Conservation (phyloP, 2,888 invertebrate species). For the Mactromeris polynyma region DNA sequence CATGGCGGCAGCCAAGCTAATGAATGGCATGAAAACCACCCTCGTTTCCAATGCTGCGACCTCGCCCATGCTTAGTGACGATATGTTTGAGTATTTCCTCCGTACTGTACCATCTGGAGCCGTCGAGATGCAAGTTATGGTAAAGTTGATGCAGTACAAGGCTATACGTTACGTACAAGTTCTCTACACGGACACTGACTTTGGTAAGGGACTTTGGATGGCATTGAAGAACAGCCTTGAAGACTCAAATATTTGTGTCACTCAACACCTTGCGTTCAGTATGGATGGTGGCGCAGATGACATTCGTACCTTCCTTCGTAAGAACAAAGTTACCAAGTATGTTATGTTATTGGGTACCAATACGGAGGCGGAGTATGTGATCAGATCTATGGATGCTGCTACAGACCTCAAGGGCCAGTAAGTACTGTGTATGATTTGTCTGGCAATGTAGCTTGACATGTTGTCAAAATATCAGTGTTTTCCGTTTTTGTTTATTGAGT, state of each 20-base stretch:
- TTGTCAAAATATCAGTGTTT: too few species aligned
- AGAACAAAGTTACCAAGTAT: constrained; percentile 48
- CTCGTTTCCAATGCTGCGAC: constrained; percentile 86
- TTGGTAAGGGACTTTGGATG: constrained; percentile 60
- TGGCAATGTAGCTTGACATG: too few species aligned
- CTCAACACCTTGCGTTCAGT: constrained; percentile 53
- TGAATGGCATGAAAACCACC: constrained; percentile 89
- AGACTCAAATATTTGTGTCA: constrained; percentile 70
- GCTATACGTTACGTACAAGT: constrained; percentile 71
- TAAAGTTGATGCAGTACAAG: constrained; percentile 55
- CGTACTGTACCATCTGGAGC: constrained; percentile 78
- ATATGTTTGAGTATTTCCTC: constrained; percentile 75
- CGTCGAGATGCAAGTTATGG: constrained; percentile 78
- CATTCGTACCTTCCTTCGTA: constrained; percentile 25
- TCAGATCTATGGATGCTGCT: constrained; percentile 33
- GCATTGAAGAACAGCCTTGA: constrained; percentile 61
- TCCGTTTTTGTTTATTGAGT: too few species aligned
- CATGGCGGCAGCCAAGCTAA: constrained; percentile 81
- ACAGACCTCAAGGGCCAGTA: constrained; percentile 39
- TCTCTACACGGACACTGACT: constrained; percentile 69
- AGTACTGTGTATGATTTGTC: neutral
- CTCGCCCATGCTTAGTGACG: constrained; percentile 69
- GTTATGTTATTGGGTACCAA: constrained; percentile 72
- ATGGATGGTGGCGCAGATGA: constrained; percentile 8
- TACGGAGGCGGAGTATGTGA: constrained; percentile 44